Evolutionary conservation across 2,113 vertebrate species (phyloP), one percentile per base, ranked within the genome.

Genomic region (Stomatorhinus ivindoensis): DNA sequence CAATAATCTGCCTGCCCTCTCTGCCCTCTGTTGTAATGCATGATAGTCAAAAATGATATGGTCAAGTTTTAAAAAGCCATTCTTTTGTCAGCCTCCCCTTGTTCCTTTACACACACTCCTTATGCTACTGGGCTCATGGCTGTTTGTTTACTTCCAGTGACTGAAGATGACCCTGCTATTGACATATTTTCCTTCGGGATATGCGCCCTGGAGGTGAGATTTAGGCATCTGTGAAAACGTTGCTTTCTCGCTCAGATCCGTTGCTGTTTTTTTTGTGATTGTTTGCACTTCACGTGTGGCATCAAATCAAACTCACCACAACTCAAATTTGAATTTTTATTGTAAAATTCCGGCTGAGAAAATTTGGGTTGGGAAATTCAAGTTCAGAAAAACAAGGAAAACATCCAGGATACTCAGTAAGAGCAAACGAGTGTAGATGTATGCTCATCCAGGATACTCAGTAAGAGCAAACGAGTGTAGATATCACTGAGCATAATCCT

Each of bases 181-280:
- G 98, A 99, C 94, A 99, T 99, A 91, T 99, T 98, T 95, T 99
- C 98, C 83, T 99, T 99, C 0, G 98, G 98, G 89, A 99, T 99
- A 96, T 99, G 98, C 24, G 97, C 97, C 0, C 95, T 99, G 89
- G 98, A 99, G 97, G 98, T 99, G 94, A 48, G 91, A 89, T 35
- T 19, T 21, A 65, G 35, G 27, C 53, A 27, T 61, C 0, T 65
- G 35, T 27, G 73, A 80, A 2, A 19, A n/a, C 8, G 6, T 61
- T 3, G 39, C 53, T 87, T 61, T 58, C 42, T 86, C n/a, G 1
- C 24, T 48, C 42, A 44, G 21, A 24, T 44, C 7, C 10, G 27
- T 27, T 24, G 27, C 51, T 24, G 44, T n/a, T n/a, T n/a, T n/a
- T n/a, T n/a, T 42, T 31, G 48, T 9, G 21, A 83, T 84, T 84